Percentiles rank a stretch among this genome's conserved stretches.
Conservation (phyloP, 1,140 invertebrate species). For the Zaprionus vittiger region DNA sequence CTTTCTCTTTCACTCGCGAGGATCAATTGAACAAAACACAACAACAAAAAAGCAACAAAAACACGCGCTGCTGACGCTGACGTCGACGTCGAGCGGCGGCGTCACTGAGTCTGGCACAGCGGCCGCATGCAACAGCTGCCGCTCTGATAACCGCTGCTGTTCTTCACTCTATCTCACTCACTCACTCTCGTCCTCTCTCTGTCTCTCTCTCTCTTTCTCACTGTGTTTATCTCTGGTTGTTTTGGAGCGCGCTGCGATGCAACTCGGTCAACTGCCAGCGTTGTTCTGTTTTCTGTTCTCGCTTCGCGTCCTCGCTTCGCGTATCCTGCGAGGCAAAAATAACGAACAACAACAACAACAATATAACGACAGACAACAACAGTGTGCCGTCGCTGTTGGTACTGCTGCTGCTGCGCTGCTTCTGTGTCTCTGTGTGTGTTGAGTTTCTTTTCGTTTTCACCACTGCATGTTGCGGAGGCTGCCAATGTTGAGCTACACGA, state of each 20-base stretch:
- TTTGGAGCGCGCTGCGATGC: constrained; percentile 51
- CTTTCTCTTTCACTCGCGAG: constrained; percentile 48
- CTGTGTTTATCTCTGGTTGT: constrained; percentile 6
- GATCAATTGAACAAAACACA: constrained; percentile 48
- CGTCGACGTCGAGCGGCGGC: constrained; percentile 59
- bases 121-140: constrained; percentile 75
- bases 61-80: constrained; percentile 34
- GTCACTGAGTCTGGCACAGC: constrained; percentile 70
- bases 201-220: not conserved
- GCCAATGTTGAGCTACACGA: constrained; percentile 38
- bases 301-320: constrained; percentile 54
- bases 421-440: constrained; percentile 8
- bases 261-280: constrained; percentile 75
- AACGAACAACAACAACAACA: constrained; percentile 16
- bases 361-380: constrained; percentile 13
- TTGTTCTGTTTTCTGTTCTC: constrained; percentile 57
- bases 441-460: constrained; percentile 40
- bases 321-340: constrained; percentile 40
- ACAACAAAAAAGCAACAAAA: constrained; percentile 58
- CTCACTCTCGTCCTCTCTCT: constrained; percentile 7
- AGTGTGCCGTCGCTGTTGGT: not conserved
- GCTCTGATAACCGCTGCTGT: constrained; percentile 20
- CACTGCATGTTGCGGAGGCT: constrained; percentile 66
- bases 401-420: constrained; percentile 8
- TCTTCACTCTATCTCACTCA: not conserved